phyloP scores from a whole-genome alignment of 1,140 invertebrate genomes.

The Doryteuthis pealeii region DNA sequence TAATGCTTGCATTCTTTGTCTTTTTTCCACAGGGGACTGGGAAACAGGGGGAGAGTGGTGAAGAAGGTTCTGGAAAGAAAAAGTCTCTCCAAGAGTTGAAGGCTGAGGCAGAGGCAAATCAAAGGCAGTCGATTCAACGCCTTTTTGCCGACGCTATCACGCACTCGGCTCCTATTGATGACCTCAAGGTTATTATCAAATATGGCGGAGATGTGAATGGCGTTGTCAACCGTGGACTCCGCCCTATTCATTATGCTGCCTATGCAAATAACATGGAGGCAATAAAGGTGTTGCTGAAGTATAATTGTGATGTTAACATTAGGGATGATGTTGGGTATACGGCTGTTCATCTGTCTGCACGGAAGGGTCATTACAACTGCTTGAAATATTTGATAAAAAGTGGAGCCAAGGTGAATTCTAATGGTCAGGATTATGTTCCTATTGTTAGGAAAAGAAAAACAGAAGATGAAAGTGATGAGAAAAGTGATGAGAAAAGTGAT shows the following conservation, averaged over 20 bases:
- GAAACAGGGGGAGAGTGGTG: too few relatives aligned
- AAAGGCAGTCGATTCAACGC: constrained; percentile 65
- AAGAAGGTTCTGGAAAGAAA: too few relatives aligned
- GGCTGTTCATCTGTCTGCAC: constrained; percentile 81
- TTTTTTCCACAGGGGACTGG: too few relatives aligned
- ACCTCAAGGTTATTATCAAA: constrained; percentile 64
- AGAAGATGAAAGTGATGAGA: neutral
- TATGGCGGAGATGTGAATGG: constrained; percentile 57
- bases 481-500: neutral
- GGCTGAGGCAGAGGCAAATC: neutral
- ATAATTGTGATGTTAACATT: constrained; percentile 80
- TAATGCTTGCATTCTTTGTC: too few relatives aligned
- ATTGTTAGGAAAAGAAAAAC: neutral
- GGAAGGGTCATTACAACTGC: constrained; percentile 71
- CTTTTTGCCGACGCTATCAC: constrained; percentile 89
- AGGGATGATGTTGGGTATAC: constrained; percentile 88
- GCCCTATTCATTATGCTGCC: constrained; percentile 88
- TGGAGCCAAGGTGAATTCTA: constrained; percentile 79
- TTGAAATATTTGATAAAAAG: constrained; percentile 73
- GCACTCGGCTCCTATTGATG: constrained; percentile 80
- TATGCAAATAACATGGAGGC: constrained; percentile 83
- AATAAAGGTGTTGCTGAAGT: constrained; percentile 60
- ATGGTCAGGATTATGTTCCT: constrained; percentile 27
- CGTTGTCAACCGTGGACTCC: constrained; percentile 68
- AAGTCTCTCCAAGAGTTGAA: too few relatives aligned